Conservation (phyloP, 2,888 invertebrate genomes). For the Drosophila merina region DNA sequence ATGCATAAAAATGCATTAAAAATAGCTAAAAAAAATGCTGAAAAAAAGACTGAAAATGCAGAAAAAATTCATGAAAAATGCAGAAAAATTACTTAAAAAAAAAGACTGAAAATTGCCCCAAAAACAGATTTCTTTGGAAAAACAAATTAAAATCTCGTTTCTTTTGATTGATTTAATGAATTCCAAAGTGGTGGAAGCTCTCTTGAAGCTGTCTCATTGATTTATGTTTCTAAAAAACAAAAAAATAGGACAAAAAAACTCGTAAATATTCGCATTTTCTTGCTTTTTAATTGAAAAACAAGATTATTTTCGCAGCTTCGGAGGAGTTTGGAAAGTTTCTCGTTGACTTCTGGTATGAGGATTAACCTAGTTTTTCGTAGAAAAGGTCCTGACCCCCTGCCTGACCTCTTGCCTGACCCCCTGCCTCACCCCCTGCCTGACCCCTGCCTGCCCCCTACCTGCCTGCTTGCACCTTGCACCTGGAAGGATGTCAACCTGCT, state of each 20-base stretch:
- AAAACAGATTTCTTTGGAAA: not conserved
- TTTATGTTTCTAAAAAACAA: too few relatives aligned
- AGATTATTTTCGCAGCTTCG: not conserved
- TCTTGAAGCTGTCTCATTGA: not conserved
- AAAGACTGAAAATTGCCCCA: too few relatives aligned
- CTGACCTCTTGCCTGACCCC: not conserved
- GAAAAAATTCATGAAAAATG: too few relatives aligned
- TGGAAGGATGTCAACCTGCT: slow-evolving; percentile 39
- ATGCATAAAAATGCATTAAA: too few relatives aligned
- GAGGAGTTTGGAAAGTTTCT: too few relatives aligned
- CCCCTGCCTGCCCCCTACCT: slow-evolving; percentile 14
- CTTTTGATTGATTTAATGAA: too few relatives aligned
- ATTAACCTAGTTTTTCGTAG: slow-evolving; percentile 12
- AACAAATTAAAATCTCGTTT: not conserved
- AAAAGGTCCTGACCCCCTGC: not conserved
- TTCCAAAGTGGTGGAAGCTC: too few relatives aligned
- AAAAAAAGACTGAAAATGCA: too few relatives aligned
- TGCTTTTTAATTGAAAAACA: slow-evolving; percentile 5
- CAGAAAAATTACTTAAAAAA: too few relatives aligned
- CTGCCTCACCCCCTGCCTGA: slow-evolving; percentile 4
- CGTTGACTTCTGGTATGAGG: slow-evolving; percentile 25
- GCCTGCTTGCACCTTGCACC: slow-evolving; percentile 11
- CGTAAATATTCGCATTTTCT: not conserved
- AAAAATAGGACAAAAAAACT: too few relatives aligned
- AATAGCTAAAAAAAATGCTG: too few relatives aligned